Conservation (phyloP, 2,797 vertebrate genomes). For the Parotocinclus haroldoi region DNA sequence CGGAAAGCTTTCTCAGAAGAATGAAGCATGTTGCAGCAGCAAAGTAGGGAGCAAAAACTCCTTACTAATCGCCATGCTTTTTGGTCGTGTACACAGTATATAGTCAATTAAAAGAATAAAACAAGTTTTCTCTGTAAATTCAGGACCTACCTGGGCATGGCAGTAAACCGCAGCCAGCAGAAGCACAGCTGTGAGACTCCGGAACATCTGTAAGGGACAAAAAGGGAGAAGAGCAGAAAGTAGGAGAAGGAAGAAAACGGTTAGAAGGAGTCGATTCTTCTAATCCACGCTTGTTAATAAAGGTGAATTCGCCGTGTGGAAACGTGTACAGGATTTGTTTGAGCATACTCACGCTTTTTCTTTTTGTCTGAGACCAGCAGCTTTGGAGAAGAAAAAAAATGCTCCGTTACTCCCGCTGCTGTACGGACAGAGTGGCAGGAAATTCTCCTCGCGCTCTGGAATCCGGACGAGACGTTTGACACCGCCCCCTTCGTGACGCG, state of each 20-base stretch:
- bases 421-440: constrained; percentile 55
- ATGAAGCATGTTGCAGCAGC: too few relatives aligned
- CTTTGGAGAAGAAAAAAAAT: constrained; percentile 22
- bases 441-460: constrained; percentile 72
- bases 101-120: too few relatives aligned
- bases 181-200: constrained; percentile 61
- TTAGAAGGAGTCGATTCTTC: background rate
- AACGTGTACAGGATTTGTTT: background rate
- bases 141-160: constrained; percentile 68
- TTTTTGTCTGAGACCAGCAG: constrained; percentile 24
- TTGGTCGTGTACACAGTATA: too few relatives aligned
- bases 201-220: constrained; percentile 66
- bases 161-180: constrained; percentile 59
- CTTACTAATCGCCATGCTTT: too few relatives aligned
- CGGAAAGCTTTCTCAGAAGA: too few relatives aligned
- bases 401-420: constrained; percentile 35
- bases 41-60: too few relatives aligned
- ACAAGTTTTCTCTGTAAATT: too few relatives aligned
- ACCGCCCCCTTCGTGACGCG: constrained; percentile 3
- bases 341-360: constrained; percentile 25
- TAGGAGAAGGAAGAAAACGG: constrained; percentile 2
- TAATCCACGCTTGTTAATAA: constrained; percentile 1
- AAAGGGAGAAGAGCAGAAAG: background rate
- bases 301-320: background rate
- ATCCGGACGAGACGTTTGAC: constrained; percentile 50